Conservation (phyloP, 2,888 invertebrate species). For the Masnerella sp. region DNA sequence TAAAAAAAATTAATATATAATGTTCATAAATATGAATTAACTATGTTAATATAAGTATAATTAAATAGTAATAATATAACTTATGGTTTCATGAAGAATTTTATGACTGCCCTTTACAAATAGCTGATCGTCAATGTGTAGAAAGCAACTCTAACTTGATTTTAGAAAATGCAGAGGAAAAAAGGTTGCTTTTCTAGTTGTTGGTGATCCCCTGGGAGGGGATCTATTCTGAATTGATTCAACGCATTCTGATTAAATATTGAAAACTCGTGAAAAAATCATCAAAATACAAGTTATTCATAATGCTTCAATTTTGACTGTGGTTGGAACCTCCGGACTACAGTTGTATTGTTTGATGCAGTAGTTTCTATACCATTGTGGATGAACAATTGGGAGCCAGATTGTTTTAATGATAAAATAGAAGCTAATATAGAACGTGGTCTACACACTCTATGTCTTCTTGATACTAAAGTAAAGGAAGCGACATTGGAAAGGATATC, state of each 20-base stretch:
- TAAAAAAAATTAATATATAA: too few relatives aligned
- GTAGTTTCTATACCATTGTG: slow-evolving; percentile 99
- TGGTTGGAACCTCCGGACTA: slow-evolving; percentile 96
- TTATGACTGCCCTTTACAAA: slow-evolving; percentile 88
- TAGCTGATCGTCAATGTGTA: slow-evolving; percentile 96
- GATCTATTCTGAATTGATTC: too few relatives aligned
- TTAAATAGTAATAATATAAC: not conserved
- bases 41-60: not conserved
- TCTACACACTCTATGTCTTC: slow-evolving; percentile 96
- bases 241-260: slow-evolving; percentile 96
- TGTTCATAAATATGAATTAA: too few relatives aligned
- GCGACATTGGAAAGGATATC: slow-evolving; percentile 95
- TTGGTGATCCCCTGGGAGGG: slow-evolving; percentile 98
- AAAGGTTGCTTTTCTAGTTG: slow-evolving; percentile 93
- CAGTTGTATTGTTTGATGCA: slow-evolving; percentile 97
- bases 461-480: slow-evolving; percentile 99
- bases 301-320: slow-evolving; percentile 99
- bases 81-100: slow-evolving; percentile 87
- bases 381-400: slow-evolving; percentile 96
- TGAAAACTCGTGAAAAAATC: slow-evolving; percentile 90
- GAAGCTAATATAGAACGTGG: slow-evolving; percentile 88
- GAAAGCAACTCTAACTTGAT: slow-evolving; percentile 93
- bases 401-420: slow-evolving; percentile 97
- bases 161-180: slow-evolving; percentile 84
- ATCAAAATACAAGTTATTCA: slow-evolving; percentile 90